Evolutionary conservation across 2,797 vertebrate genomes (phyloP), one percentile per base, ranked within the genome.

Genomic region (Pangasius krempfi): DNA sequence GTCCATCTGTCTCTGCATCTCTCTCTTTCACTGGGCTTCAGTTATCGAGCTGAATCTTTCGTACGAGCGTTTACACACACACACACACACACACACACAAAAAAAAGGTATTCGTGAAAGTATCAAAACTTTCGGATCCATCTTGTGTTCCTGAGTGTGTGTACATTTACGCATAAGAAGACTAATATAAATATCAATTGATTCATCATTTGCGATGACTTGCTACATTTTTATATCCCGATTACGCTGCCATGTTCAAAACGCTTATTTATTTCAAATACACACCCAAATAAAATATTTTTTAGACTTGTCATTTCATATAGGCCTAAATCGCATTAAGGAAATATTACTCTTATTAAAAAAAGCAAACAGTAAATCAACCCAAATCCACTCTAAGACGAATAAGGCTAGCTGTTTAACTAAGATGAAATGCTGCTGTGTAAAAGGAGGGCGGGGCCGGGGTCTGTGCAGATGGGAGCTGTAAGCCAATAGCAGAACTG

Each of bases 1-100:
- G 90, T 90, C 90, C 89, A 92, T 90, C 90, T 84, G 22, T 81
- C 64, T 91, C 76, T 87, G 58, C 60, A 82, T 76, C 82, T 89
- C 33, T 72, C 30, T 37, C 33, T 72, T 18, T 40, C 30, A 3
- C 6, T 20, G 66, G 30, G 30, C 66, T 20, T 68, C n/a, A 14
- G 30, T 66, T 30, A 16, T 66, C 4, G n/a, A 16, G 64, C n/a
- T 33, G n/a, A 30, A 30, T 8, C 44, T 47, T 8, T 47, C 44
- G 7, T 33, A 33, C 3, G 30, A 68, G 60, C 25, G 22, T 25
- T 9, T 62, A 62, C 60, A 64, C 27, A 54, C 6, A 54, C 9
- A 64, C 40, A 33, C 33, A 33, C 33, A 33, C 33, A 33, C 33
- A 33, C n/a, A n/a, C n/a, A n/a, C n/a, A n/a, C n/a, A 12, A 4